Conservation (phyloP, 2,888 invertebrate genomes). For the Amaurobius ferox region DNA sequence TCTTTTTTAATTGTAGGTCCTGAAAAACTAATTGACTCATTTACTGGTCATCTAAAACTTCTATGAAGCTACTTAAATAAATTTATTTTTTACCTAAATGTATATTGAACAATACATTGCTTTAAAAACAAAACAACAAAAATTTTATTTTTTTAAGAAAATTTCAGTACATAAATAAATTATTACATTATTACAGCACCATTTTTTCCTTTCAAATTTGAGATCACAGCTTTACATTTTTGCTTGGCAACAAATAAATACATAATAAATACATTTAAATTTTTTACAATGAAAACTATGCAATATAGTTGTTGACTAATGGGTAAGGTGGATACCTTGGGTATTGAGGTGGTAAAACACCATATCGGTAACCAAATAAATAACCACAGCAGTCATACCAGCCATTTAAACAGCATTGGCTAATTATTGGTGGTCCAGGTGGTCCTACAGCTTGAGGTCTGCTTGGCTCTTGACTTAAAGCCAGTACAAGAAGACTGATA, state of each 20-base stretch:
- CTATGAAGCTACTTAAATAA: slow-evolving; percentile 37
- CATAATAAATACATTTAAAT: neutral
- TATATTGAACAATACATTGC: neutral
- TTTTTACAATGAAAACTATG: neutral
- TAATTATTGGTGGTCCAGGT: slow-evolving; percentile 41
- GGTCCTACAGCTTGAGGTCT: neutral
- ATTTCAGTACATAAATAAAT: neutral
- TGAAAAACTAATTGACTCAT: slow-evolving; percentile 67
- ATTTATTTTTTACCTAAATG: neutral
- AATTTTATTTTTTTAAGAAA: neutral
- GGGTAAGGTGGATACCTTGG: slow-evolving; percentile 50
- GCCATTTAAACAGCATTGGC: slow-evolving; percentile 56
- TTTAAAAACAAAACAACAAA: neutral
- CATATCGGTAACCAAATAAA: slow-evolving; percentile 55
- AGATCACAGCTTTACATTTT: neutral
- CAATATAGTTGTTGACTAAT: slow-evolving; percentile 47
- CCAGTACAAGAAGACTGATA: slow-evolving; percentile 18
- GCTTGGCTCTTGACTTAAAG: slow-evolving; percentile 24
- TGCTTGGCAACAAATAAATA: neutral
- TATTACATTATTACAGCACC: neutral
- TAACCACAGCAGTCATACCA: slow-evolving; percentile 66
- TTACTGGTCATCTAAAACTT: slow-evolving; percentile 73
- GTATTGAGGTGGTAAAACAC: slow-evolving; percentile 40
- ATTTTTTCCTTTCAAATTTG: neutral
- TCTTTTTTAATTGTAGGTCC: slow-evolving; percentile 44